Conservation (phyloP, 2,797 vertebrate species). For the Microhierax caerulescens region DNA sequence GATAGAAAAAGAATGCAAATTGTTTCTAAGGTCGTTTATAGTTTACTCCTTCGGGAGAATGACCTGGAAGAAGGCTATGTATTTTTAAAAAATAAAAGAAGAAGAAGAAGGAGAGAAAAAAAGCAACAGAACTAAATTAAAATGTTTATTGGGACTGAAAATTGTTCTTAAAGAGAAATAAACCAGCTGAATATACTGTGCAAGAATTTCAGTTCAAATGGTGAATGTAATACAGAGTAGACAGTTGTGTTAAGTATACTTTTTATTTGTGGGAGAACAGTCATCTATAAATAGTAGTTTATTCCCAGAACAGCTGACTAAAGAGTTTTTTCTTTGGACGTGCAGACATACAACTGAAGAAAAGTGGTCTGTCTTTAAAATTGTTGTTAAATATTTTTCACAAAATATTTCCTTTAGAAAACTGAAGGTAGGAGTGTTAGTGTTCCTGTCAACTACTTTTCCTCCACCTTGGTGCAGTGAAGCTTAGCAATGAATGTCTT, state of each 20-base stretch:
- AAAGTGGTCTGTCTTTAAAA: neutral
- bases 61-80: neutral
- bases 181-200: neutral
- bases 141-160: neutral
- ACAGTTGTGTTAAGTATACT: neutral
- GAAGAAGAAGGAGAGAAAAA: accelerated
- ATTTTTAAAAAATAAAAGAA: neutral
- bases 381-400: neutral
- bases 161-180: neutral
- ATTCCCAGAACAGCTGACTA: neutral
- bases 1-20: neutral
- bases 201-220: neutral
- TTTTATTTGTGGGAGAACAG: neutral
- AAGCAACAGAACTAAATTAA: neutral
- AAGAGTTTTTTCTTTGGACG: neutral
- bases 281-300: neutral
- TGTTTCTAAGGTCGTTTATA: neutral
- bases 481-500: neutral
- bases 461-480: neutral
- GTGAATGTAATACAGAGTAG: neutral
- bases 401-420: neutral
- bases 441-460: neutral
- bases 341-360: neutral
- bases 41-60: neutral
- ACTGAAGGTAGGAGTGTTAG: neutral